Conservation (phyloP, 2,888 invertebrate genomes). For the Nomada flava region DNA sequence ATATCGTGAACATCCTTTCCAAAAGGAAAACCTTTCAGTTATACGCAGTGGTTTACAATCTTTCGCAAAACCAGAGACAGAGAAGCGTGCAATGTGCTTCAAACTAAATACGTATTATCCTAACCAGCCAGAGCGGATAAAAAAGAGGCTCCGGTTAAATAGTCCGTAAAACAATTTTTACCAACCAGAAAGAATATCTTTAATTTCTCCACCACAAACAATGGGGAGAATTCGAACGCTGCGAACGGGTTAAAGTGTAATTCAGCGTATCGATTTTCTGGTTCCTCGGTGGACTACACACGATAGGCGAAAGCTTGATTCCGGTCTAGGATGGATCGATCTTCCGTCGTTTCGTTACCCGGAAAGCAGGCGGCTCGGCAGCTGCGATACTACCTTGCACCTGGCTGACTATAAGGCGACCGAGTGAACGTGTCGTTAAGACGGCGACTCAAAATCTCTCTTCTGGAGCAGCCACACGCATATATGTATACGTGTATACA, state of each 20-base stretch:
- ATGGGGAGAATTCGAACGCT: too few relatives aligned
- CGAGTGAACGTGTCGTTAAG: slow-evolving; percentile 40
- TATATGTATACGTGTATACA: neutral
- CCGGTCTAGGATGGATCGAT: slow-evolving; percentile 63
- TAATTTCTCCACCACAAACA: neutral
- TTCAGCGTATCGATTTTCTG: slow-evolving; percentile 34
- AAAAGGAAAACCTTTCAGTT: slow-evolving; percentile 12
- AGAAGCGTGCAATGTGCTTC: neutral
- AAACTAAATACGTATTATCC: neutral
- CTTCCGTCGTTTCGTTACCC: slow-evolving; percentile 60
- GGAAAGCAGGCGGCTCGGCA: slow-evolving; percentile 62
- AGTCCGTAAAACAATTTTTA: too few relatives aligned
- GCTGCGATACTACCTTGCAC: slow-evolving; percentile 63
- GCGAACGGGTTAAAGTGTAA: slow-evolving; percentile 46
- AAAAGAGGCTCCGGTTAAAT: too few relatives aligned
- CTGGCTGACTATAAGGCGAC: slow-evolving; percentile 55
- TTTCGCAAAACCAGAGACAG: neutral
- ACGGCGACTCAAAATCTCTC: slow-evolving; percentile 52
- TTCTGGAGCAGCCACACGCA: slow-evolving; percentile 37
- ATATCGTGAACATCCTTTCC: neutral
- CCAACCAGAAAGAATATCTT: neutral
- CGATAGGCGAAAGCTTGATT: slow-evolving; percentile 35
- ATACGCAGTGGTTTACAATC: slow-evolving; percentile 7
- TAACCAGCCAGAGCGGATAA: too few relatives aligned
- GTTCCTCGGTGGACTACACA: neutral